A percentile compares a stretch with the other conserved stretches of the same genome.
These are phyloP conservation scores for Campylomormyrus tamandua DNA, from an alignment of 2,113 vertebrate species.

Conservation along the genomic window DNA sequence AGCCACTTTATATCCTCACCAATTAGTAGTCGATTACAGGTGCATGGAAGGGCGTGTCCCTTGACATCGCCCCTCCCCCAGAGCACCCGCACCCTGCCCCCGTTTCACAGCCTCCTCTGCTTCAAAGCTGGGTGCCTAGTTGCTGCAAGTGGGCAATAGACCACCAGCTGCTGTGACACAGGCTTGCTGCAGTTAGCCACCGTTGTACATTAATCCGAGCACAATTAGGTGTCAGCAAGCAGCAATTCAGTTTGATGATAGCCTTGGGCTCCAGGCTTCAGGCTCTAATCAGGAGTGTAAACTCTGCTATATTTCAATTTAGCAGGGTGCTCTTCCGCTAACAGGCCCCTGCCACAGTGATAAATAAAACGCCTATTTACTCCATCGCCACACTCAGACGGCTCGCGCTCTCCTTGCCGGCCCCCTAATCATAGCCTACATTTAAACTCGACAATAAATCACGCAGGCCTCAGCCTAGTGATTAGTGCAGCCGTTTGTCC, in stretches of 20 bases:
- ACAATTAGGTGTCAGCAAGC: conserved; percentile 90
- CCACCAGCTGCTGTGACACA: conserved; percentile 71
- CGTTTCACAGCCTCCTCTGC: not conserved
- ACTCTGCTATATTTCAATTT: conserved; percentile 99
- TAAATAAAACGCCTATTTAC: conserved; percentile 99
- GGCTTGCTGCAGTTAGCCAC: conserved; percentile 69
- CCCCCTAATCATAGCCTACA: conserved; percentile 91
- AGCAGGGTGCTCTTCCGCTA: conserved; percentile 97
- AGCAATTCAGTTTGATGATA: conserved; percentile 91
- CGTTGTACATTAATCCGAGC: conserved; percentile 90
- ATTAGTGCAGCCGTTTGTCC: conserved; percentile 90
- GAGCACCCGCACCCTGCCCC: not conserved
- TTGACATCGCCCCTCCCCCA: not conserved
- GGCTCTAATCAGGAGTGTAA: conserved; percentile 99
- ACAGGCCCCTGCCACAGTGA: conserved; percentile 96
- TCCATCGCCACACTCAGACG: conserved; percentile 89
- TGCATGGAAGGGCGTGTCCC: not conserved
- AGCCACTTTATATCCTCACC: not conserved
- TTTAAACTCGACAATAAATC: conserved; percentile 93
- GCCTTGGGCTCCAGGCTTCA: conserved; percentile 92
- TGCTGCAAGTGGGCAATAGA: conserved; percentile 65
- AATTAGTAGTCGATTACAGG: not conserved
- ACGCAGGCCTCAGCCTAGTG: conserved; percentile 79
- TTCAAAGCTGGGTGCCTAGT: not conserved
- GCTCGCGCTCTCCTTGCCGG: conserved; percentile 86